Conservation (phyloP, 2,888 invertebrate genomes). For the Euzophera pinguis region DNA sequence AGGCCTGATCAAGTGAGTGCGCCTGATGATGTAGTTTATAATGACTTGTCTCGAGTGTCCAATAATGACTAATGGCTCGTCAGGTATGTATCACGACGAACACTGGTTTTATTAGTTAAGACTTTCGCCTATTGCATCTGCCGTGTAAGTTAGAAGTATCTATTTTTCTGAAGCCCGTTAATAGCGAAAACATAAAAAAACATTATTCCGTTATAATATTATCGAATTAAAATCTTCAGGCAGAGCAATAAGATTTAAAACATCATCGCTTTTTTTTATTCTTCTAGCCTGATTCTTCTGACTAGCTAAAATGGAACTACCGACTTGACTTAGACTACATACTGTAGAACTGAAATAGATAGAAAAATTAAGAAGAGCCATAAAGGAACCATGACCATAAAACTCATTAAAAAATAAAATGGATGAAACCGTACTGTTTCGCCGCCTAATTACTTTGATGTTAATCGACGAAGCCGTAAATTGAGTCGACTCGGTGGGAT, state of each 20-base stretch:
- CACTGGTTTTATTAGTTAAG: neutral
- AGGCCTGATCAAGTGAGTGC: constrained; percentile 12
- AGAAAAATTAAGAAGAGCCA: too few relatives aligned
- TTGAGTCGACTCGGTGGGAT: constrained; percentile 26
- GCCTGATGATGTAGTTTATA: constrained; percentile 24
- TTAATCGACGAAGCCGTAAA: constrained; percentile 25
- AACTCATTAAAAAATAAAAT: neutral
- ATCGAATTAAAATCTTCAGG: too few relatives aligned
- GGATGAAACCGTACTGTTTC: neutral
- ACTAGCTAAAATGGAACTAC: too few relatives aligned
- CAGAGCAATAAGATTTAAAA: too few relatives aligned
- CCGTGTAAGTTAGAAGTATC: neutral
- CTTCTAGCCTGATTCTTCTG: too few relatives aligned
- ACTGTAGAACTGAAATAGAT: too few relatives aligned
- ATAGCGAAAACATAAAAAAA: too few relatives aligned
- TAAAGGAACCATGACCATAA: too few relatives aligned
- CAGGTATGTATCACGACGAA: constrained; percentile 1
- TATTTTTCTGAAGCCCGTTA: too few relatives aligned
- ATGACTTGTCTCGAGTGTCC: constrained; percentile 18
- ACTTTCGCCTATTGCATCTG: neutral
- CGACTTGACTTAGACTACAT: too few relatives aligned
- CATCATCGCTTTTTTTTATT: too few relatives aligned
- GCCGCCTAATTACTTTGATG: constrained; percentile 15
- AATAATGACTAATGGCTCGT: constrained; percentile 6
- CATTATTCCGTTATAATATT: too few relatives aligned